Percentiles rank a stretch among this genome's conserved stretches.
phyloP scores from a whole-genome alignment of 1,140 invertebrate genomes.

The Platorchestia sp. region DNA sequence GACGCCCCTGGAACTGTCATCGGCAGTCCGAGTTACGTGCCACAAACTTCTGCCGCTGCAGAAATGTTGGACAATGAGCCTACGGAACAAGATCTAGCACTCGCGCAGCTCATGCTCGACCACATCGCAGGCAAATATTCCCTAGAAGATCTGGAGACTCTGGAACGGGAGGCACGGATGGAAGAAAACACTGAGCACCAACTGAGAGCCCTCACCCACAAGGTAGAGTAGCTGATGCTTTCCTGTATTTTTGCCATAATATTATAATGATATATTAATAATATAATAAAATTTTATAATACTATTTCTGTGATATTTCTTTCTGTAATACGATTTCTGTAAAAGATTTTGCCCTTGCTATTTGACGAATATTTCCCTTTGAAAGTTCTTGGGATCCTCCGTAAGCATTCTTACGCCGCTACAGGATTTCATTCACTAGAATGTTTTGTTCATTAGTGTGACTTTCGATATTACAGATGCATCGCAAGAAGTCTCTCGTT shows the following conservation, averaged over 20 bases:
- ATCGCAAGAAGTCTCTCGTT: constrained; percentile 25
- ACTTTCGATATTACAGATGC: not conserved
- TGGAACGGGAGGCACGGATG: constrained; percentile 63
- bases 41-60: constrained; percentile 38
- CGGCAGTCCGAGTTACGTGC: constrained; percentile 39
- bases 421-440: not conserved
- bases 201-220: constrained; percentile 61
- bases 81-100: constrained; percentile 58
- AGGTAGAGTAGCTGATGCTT: not conserved
- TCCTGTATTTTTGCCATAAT: not conserved
- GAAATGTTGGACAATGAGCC: constrained; percentile 22
- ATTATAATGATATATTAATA: too few relatives aligned
- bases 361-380: too few relatives aligned
- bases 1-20: constrained; percentile 48
- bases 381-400: not conserved
- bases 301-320: too few relatives aligned
- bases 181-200: constrained; percentile 66
- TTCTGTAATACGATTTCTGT: not conserved
- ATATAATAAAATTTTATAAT: too few relatives aligned
- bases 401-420: not conserved
- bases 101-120: constrained; percentile 63
- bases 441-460: not conserved
- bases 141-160: constrained; percentile 64
- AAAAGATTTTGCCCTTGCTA: not conserved
- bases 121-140: constrained; percentile 64